phyloP scores from a whole-genome alignment of 2,113 vertebrate species.

The Corythaixoides concolor region DNA sequence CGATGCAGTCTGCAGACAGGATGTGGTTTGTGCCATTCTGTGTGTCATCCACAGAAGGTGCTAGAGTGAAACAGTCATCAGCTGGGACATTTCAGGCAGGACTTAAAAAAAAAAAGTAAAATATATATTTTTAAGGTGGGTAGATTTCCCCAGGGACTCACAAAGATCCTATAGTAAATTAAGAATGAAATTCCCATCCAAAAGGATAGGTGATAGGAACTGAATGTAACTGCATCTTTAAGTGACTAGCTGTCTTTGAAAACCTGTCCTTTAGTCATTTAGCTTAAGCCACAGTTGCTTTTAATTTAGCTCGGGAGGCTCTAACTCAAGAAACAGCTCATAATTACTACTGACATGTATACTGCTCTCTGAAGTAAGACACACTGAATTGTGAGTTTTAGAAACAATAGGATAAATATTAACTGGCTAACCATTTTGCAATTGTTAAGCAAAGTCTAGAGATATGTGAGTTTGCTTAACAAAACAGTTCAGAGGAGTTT shows the following conservation, averaged over 20 bases:
- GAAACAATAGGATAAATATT: conserved; percentile 51
- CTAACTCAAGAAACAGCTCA: background rate
- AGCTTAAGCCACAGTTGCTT: conserved; percentile 23
- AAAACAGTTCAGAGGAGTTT: background rate
- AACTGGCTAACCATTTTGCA: conserved; percentile 40
- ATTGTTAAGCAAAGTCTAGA: conserved; percentile 54
- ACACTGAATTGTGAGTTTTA: background rate
- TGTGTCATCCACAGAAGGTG: background rate
- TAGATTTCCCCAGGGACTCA: background rate
- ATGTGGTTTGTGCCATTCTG: background rate
- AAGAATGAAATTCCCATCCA: background rate
- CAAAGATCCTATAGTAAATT: background rate
- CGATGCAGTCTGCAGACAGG: background rate
- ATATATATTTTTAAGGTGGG: background rate
- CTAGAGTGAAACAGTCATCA: background rate
- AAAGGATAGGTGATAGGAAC: background rate
- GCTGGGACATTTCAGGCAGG: background rate
- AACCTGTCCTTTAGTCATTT: background rate
- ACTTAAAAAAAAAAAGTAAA: background rate
- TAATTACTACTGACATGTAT: background rate
- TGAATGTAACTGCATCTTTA: background rate
- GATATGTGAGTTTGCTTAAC: conserved; percentile 13
- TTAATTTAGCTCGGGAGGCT: conserved; percentile 13
- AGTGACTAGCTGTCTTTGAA: background rate
- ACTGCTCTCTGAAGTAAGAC: background rate